Evolutionary conservation across 2,888 invertebrate species (phyloP), one percentile per base, ranked within the genome.

Genomic region (Patella caerulea): DNA sequence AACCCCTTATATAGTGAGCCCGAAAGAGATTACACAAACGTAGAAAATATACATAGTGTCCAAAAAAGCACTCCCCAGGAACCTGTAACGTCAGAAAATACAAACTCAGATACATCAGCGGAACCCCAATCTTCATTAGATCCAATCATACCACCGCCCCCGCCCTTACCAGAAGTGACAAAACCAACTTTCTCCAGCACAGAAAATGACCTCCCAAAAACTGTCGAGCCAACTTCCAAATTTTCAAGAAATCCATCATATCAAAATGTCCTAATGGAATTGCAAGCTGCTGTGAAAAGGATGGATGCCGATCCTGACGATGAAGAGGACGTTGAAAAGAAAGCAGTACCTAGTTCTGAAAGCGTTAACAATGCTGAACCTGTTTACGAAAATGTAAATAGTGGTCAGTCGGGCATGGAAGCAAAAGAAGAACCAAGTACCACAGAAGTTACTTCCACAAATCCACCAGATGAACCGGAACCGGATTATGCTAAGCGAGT

Each of bases 401-500:
- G 9, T 19, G 12, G 59, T 19, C 59, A 19, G 9, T 9, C 14
- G 59, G 59, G 17, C 19, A 59, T 59, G 19, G 19, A 59, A n/a
- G n/a, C 19, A 59, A 19, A 59, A 19, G 59, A 59, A 14, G 17
- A n/a, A 19, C n/a, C n/a, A 19, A n/a, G n/a, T 59, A 11, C 17
- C 9, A 19, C 17, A 19, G 9, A 2, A 0, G 19, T 5, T 15
- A 17, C 59, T 17, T n/a, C 7, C 19, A 7, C 12, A 59, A 59
- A 59, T 15, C 34, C 45, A 53, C 45, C 74, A 3, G 82, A 83
- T 9, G 87, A 86, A 78, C 88, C 86, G 1, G 79, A 83, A 69
- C 84, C 86, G 2, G 88, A 88, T 73, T 88, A 88, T 52, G 80
- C 81, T 11, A 88, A 88, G 78, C 84, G 82, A 73, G 88, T 88